phyloP scores from a whole-genome alignment of 2,888 invertebrate species.

The Gonocerus acuteangulatus region DNA sequence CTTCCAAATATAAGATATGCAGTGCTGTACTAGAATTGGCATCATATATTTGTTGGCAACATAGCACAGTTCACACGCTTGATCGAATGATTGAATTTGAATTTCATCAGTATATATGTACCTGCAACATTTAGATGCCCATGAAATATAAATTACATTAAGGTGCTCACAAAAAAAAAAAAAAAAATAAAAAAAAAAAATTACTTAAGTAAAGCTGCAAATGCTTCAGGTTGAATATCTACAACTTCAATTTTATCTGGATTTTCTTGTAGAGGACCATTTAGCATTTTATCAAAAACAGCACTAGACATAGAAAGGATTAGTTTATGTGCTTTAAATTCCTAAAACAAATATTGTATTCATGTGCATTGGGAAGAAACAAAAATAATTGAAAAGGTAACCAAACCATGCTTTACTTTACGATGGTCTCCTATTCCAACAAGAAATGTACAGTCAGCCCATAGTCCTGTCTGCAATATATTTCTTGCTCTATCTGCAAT shows the following conservation, averaged over 20 bases:
- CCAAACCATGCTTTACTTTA: constrained; percentile 40
- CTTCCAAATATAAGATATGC: constrained; percentile 76
- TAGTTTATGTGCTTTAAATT: constrained; percentile 67
- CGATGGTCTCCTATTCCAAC: constrained; percentile 72
- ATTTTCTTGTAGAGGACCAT: constrained; percentile 70
- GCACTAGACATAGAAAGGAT: constrained; percentile 80
- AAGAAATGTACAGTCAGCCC: constrained; percentile 76
- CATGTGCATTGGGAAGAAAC: background rate
- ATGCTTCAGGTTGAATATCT: constrained; percentile 80
- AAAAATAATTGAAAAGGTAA: background rate
- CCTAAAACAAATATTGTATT: constrained; percentile 43
- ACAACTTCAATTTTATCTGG: constrained; percentile 61
- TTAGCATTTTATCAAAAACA: constrained; percentile 76
- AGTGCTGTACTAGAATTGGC: constrained; percentile 72
- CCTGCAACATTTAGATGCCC: too few relatives aligned
- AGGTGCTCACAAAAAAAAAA: background rate
- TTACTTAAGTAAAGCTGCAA: constrained; percentile 69
- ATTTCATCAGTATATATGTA: constrained; percentile 78
- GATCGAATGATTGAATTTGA: constrained; percentile 71
- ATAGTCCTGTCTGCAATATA: constrained; percentile 68
- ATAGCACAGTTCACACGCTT: constrained; percentile 79
- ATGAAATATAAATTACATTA: constrained; percentile 18
- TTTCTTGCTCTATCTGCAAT: constrained; percentile 66
- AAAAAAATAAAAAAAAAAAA: constrained; percentile 36
- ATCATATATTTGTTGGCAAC: constrained; percentile 84